A percentile compares a stretch with the other conserved stretches of the same genome.
phyloP scores from a whole-genome alignment of 2,888 invertebrate genomes.

The Megaustenia siamemsis region DNA sequence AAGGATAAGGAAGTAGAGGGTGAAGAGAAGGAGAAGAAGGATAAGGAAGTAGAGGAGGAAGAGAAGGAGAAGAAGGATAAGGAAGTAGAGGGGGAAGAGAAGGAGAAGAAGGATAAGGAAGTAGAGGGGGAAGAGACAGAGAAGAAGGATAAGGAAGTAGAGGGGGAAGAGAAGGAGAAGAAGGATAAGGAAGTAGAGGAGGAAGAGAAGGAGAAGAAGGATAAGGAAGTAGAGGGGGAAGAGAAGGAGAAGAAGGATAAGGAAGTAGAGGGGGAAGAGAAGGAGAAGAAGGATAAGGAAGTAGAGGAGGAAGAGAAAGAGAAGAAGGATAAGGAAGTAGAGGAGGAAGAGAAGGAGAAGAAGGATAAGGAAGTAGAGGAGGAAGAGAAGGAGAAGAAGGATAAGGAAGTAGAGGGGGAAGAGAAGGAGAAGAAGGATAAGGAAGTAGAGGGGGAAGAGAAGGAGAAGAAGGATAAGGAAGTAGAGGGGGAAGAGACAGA shows the following conservation, averaged over 20 bases:
- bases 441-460: background rate
- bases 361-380: slow-evolving; percentile 5
- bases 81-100: background rate
- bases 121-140: background rate
- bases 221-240: background rate
- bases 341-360: background rate
- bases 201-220: slow-evolving; percentile 18
- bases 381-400: background rate
- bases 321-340: slow-evolving; percentile 1
- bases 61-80: too few species aligned
- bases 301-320: background rate
- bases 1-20: too few species aligned
- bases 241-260: slow-evolving; percentile 31
- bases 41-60: background rate
- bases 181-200: slow-evolving; percentile 10
- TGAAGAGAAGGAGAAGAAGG: background rate
- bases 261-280: background rate
- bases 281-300: slow-evolving; percentile 4
- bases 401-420: background rate
- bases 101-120: background rate
- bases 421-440: background rate
- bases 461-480: background rate
- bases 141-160: background rate
- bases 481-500: background rate
- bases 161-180: background rate